phyloP scores from a whole-genome alignment of 2,797 vertebrate species.

The Lycodopsis pacificus region DNA sequence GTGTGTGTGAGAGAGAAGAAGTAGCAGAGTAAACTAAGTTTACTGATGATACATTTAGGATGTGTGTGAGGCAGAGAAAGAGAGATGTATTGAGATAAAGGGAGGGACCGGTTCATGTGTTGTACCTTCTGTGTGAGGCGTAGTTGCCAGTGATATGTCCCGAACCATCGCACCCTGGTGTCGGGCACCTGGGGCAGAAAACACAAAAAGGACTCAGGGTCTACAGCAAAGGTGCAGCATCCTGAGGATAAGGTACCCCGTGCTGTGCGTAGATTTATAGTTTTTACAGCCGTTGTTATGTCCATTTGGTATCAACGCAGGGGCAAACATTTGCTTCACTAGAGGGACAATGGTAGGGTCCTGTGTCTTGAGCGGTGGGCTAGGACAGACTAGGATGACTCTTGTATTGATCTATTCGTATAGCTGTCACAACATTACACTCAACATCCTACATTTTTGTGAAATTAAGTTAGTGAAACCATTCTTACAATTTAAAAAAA shows the following conservation, averaged over 20 bases:
- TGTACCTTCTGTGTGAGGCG: constrained; percentile 98
- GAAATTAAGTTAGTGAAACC: background rate
- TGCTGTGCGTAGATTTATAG: no score
- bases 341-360: background rate
- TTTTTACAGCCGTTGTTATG: no score
- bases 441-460: background rate
- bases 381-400: background rate
- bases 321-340: background rate
- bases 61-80: background rate
- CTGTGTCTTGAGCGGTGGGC: background rate
- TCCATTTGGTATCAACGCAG: background rate
- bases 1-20: background rate
- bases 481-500: background rate
- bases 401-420: background rate
- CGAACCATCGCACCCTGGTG: constrained; percentile 98
- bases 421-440: background rate
- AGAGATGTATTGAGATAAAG: background rate
- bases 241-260: background rate
- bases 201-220: constrained; percentile 77
- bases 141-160: constrained; percentile 99
- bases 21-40: constrained; percentile 1
- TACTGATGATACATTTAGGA: background rate
- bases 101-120: background rate
- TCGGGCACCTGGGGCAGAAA: constrained; percentile 94
- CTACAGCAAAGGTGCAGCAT: constrained; percentile 54